Percentiles rank a stretch among this genome's conserved stretches.
Conservation (phyloP, 1,140 invertebrate species). For the Anastatus disparis region DNA sequence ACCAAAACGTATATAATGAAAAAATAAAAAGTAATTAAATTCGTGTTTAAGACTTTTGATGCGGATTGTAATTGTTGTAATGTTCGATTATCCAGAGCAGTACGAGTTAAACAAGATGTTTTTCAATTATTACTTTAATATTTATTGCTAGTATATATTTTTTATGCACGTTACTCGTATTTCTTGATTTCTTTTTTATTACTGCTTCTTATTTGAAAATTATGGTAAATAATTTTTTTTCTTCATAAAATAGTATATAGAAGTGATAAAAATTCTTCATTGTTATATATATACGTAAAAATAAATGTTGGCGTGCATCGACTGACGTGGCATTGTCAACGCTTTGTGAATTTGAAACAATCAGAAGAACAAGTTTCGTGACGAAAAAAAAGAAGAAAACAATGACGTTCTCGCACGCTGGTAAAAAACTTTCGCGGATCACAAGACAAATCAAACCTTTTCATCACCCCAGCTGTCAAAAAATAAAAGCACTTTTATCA, state of each 20-base stretch:
- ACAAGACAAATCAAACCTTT: neutral
- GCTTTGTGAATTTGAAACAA: slow-evolving; percentile 41
- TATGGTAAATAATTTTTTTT: too few relatives aligned
- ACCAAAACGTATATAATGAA: slow-evolving; percentile 55
- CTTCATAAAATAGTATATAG: too few relatives aligned
- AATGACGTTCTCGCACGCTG: too few relatives aligned
- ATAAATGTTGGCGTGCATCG: slow-evolving; percentile 44
- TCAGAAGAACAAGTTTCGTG: slow-evolving; percentile 51
- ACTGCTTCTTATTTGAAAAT: too few relatives aligned
- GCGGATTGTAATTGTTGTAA: slow-evolving; percentile 42
- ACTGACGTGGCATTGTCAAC: slow-evolving; percentile 52
- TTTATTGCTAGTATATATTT: too few relatives aligned
- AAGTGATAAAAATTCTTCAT: too few relatives aligned
- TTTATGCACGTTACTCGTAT: too few relatives aligned
- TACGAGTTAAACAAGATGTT: too few relatives aligned
- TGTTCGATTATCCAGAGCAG: too few relatives aligned
- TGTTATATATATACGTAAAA: too few relatives aligned
- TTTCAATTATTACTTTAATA: too few relatives aligned
- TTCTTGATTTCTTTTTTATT: too few relatives aligned
- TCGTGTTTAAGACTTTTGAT: slow-evolving; percentile 45
- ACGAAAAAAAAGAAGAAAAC: slow-evolving; percentile 52
- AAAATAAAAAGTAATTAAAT: slow-evolving; percentile 65
- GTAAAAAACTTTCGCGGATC: slow-evolving; percentile 38
- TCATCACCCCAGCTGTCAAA: slow-evolving; percentile 14
- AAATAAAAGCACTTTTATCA: neutral